These are phyloP conservation scores for Automeris io DNA, from an alignment of 2,888 invertebrate species.

Conservation along the genomic window DNA sequence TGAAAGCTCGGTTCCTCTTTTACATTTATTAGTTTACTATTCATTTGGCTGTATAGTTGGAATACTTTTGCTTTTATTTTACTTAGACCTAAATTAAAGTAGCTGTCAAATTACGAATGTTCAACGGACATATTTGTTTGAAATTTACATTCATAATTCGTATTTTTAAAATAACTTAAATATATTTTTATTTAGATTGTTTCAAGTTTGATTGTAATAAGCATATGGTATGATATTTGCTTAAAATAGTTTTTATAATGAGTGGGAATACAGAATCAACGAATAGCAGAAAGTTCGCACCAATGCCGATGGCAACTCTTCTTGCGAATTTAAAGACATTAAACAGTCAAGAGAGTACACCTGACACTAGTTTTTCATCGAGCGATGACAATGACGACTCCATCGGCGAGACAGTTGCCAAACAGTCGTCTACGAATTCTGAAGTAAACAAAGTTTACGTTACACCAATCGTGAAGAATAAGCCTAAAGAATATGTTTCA, in stretches of 20 bases:
- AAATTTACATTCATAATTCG: neutral
- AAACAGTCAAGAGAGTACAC: slow-evolving; percentile 37
- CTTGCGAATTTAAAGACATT: slow-evolving; percentile 57
- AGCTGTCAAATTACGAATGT: neutral
- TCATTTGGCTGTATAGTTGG: no score
- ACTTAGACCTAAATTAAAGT: no score
- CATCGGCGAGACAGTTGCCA: slow-evolving; percentile 37
- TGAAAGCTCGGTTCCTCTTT: no score
- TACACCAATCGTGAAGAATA: slow-evolving; percentile 38
- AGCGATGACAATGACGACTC: slow-evolving; percentile 58
- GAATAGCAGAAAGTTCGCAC: slow-evolving; percentile 61
- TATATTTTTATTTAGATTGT: no score
- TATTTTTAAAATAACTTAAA: no score
- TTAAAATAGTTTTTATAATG: slow-evolving; percentile 29
- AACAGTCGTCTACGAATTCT: slow-evolving; percentile 28
- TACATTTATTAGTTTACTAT: no score
- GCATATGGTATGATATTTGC: slow-evolving; percentile 6
- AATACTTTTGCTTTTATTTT: no score
- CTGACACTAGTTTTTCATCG: slow-evolving; percentile 45
- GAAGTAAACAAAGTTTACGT: slow-evolving; percentile 33
- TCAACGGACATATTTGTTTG: slow-evolving; percentile 11
- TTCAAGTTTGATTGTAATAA: no score
- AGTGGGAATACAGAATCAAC: slow-evolving; percentile 54
- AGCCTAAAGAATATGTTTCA: slow-evolving; percentile 35
- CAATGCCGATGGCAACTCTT: slow-evolving; percentile 67